Base-by-base conservation (phyloP, 2,113 vertebrate species). In the Dissostichus mawsoni region DNA sequence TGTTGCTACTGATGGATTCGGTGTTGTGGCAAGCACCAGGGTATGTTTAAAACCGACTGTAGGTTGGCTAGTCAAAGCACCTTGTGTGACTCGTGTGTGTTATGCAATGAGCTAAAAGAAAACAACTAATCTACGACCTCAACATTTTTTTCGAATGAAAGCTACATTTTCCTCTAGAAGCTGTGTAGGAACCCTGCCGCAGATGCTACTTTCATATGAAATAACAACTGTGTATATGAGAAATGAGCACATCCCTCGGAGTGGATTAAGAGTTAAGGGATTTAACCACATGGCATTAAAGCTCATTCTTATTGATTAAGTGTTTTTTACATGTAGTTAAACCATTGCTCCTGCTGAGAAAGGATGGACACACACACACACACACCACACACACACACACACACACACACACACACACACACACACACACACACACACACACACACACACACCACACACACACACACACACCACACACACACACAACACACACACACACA, bases 161-260 rank as follows among this genome's bases (percentile, higher is more conserved):
- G 20, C 4, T 69, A 11, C 13, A 41, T 11, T 11, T 69, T 69
- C 50, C 41, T 62, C 20, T 2, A 36, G 25, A 57, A 68, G 56
- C 58, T 81, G 51, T 58, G 58, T 66, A 69, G 63, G 63, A 80
- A 64, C 71, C 7, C 52, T 29, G 76, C 47, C 50, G 45, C 72
- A 62, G 63, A 29, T 55, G 61, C 57, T 58, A 11, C 65, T 47
- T 57, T 57, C 16, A 48, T 44, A 51, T 76, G 64, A 59, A 70
- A 48, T 8, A 13, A 77, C 61, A 67, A 53, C 9, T 44, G 69
- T 53, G 33, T 56, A 3, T 53, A 63, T 76, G 17, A 29, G 17
- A 56, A 10, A n/a, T 5, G 11, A 11, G 7, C 16, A 29, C 16
- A 16, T 29, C 47, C 7, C 63, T 18, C 66, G 50, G 20, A 63